These are phyloP conservation scores for Habropoda laboriosa DNA, from an alignment of 1,140 invertebrate genomes.

Conservation along the genomic window DNA sequence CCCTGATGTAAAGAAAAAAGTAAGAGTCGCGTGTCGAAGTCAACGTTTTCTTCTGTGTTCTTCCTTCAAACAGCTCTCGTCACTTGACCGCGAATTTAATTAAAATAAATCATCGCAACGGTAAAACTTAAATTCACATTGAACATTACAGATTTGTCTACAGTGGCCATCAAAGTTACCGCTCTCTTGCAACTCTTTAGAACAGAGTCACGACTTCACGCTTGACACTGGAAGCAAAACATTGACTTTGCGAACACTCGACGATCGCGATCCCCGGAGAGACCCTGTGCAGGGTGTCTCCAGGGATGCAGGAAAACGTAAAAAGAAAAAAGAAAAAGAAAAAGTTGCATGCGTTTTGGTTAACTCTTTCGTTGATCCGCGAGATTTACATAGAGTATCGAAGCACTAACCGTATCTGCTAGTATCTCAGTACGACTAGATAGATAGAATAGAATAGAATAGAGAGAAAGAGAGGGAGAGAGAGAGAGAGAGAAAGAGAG, in stretches of 20 bases:
- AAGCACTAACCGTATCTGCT: conserved; percentile 69
- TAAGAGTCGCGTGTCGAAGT: conserved; percentile 18
- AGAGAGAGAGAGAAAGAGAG: conserved; percentile 2
- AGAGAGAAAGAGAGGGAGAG: background rate
- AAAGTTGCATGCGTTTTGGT: conserved; percentile 58
- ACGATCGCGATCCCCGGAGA: conserved; percentile 12
- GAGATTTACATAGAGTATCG: conserved; percentile 44
- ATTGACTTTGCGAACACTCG: conserved; percentile 40
- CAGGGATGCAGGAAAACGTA: background rate
- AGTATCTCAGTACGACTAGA: conserved; percentile 75
- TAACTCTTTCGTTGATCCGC: conserved; percentile 60
- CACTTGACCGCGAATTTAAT: no score
- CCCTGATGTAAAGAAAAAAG: conserved; percentile 61
- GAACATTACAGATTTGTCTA: background rate
- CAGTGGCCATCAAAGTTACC: no score
- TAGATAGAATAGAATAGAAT: conserved; percentile 9
- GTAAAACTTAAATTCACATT: no score
- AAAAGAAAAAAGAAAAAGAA: background rate
- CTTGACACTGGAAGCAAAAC: conserved; percentile 48
- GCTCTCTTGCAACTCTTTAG: no score
- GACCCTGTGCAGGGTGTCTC: background rate
- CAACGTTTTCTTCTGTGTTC: conserved; percentile 51
- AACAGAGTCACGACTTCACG: no score
- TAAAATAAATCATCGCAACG: background rate
- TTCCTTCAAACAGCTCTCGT: background rate